phyloP scores from a whole-genome alignment of 2,113 vertebrate species.

The Motacilla tschutschensis region DNA sequence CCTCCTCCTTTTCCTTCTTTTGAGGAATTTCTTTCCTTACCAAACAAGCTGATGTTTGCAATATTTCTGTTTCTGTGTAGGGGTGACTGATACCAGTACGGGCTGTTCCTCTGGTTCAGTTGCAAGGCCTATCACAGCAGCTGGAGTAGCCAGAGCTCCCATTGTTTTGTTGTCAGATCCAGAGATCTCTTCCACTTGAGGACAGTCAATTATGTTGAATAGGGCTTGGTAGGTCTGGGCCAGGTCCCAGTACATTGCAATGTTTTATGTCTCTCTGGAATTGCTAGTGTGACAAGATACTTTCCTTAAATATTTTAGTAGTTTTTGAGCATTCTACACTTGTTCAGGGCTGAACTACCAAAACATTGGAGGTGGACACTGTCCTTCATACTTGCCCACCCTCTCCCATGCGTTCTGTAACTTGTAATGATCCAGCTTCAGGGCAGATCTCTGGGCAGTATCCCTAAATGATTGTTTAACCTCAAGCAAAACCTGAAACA shows the following conservation, averaged over 20 bases:
- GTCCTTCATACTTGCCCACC: not conserved
- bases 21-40: not conserved
- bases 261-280: not conserved
- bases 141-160: not conserved
- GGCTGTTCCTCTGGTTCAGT: not conserved
- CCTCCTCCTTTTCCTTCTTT: not conserved
- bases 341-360: not conserved
- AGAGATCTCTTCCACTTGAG: not conserved
- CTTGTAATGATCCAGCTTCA: not conserved
- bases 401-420: not conserved
- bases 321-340: not conserved
- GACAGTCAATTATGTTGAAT: not conserved
- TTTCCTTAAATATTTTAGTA: not conserved
- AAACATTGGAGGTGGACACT: not conserved
- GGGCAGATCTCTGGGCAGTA: not conserved
- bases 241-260: not conserved
- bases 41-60: not conserved
- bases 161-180: not conserved
- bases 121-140: not conserved
- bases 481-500: not conserved
- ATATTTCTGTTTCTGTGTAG: not conserved
- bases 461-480: not conserved
- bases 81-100: rapidly evolving
- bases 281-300: not conserved
- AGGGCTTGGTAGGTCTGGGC: not conserved